Base-by-base conservation (phyloP, 2,113 vertebrate genomes). In the Coturnix japonica region DNA sequence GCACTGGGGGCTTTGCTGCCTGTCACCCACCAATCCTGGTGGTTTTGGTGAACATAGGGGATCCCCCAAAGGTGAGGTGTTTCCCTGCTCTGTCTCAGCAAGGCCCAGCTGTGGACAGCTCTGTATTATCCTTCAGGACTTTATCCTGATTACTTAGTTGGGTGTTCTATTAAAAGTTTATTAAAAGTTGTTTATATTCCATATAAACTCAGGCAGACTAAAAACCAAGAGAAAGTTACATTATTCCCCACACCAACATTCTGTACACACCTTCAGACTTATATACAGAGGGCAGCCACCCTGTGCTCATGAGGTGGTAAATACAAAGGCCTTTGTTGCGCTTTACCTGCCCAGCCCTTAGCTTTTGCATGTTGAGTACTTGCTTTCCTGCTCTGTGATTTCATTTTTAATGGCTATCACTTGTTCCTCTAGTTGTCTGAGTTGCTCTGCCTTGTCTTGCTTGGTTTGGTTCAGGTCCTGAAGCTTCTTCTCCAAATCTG, bases 401-500 rank as follows among this genome's bases (percentile, higher is more conserved):
- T 98, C 95, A 43, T 97, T 87, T 95, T 89, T 97, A 74, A 99
- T 96, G 30, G 96, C 87, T 49, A 97, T 96, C 26, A 96, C 98
- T 44, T 81, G 78, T 67, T 97, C 67, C 82, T 98, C 91, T 47
- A 98, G 77, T 53, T 79, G 53, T 49, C 95, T 96, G 59, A 99
- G 91, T 83, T 98, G 97, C 53, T 96, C 89, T 35, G 87, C 97
- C 94, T 98, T 98, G 17, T 97, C 87, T 82, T 97, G 94, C 90
- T 98, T 98, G 26, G 70, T 96, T 94, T 94, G 87, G 67, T 97
- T 94, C 74, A 98, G 91, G 53, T 96, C 85, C 83, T 97, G 91
- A 85, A 98, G 98, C 91, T 92, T 98, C 94, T 97, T 95, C 97
- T 98, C 98, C 95, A 99, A 92, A 74, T 98, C 98, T 99, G 96